Base-by-base conservation (phyloP, 2,113 vertebrate species). In the Opisthocomus hoazin region DNA sequence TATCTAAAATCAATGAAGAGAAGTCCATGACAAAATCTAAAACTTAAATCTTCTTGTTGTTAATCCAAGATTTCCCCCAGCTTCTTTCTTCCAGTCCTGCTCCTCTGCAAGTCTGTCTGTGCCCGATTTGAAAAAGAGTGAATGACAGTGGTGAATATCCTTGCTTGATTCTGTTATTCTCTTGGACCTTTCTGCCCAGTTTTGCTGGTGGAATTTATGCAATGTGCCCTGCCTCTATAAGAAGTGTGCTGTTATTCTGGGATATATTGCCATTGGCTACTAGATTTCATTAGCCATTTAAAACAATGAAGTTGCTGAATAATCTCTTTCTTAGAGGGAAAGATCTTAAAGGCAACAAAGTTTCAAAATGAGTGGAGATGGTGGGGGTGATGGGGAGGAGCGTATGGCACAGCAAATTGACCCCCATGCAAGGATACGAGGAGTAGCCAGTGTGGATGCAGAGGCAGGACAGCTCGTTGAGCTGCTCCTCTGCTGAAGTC, bases 341-440 rank as follows among this genome's bases (percentile, higher is more conserved):
- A 73, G 50, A 61, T 45, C 12, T 63, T 58, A 12, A 46, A 56
- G 34, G 8, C 36, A 78, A 60, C 54, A n/a, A 50, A 8, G 3
- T 50, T 21, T 39, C 10, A 32, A 22, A 90, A 26, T 56, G 5
- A 43, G 19, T 19, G 20, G 17, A 69, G 29, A 2, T 50, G 32
- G 6, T 63, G 22, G 21, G 17, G 5, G 8, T 61, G 20, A 60
- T 22, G 48, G 23, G 12, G 26, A 82, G 30, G 54, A 54, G n/a
- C 58, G 13, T 29, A 12, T 11, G 64, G 77, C 22, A 18, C 32
- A 30, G 18, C 29, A 16, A 10, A 64, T 66, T 32, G 41, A 13
- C 27, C 1, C 2, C 2, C 1, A 2, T 32, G 29, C 14, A 21
- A 65, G 37, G 36, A 5, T 17, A 30, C 36, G 23, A 23, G 6